Base-by-base conservation (phyloP, 2,888 invertebrate genomes). In the Microctonus brassicae region DNA sequence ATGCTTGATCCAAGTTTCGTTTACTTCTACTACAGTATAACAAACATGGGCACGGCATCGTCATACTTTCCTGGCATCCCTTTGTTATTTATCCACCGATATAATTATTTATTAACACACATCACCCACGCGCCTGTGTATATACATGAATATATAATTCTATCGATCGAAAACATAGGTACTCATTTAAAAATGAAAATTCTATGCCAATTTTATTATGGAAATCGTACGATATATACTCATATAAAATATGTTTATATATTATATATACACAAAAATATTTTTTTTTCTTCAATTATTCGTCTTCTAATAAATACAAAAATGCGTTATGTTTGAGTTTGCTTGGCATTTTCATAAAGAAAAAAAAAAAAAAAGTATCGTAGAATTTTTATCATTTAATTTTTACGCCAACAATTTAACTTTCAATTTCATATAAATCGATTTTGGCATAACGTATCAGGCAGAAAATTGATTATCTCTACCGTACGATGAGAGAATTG, bases 11-110 rank as follows among this genome's bases (percentile, higher is more conserved):
- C 4, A 9, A 39, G 17, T 47, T 17, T 47, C 17, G 47, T 47
- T 0, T 20, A 47, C 17, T 7, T 20, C 47, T n/a, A n/a, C 17
- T 47, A 20, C 47, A 20, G 17, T 47, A 17, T 20, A 47, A 47
- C 47, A 47, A 5, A 69, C 73, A 75, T 77, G 77, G 76, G 77
- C 78, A 74, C 77, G 77, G 79, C 1, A 47, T 47, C 80, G 60
- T 63, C 29, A 47, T 63, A 73, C 65, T 73, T 75, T 75, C 71
- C 74, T 78, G 78, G 78, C 78, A 80, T 81, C 78, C 78, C 77
- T 81, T 80, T 82, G 81, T 81, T 79, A 73, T 77, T 76, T 76
- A 80, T 81, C 77, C 9, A 47, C 5, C 47, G 17, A 47, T 47
- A 4, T 47, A 47, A 17, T 47, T 47, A 47, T 47, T 47, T 47